Conservation (phyloP, 2,888 invertebrate genomes). For the Emmelina monodactyla region DNA sequence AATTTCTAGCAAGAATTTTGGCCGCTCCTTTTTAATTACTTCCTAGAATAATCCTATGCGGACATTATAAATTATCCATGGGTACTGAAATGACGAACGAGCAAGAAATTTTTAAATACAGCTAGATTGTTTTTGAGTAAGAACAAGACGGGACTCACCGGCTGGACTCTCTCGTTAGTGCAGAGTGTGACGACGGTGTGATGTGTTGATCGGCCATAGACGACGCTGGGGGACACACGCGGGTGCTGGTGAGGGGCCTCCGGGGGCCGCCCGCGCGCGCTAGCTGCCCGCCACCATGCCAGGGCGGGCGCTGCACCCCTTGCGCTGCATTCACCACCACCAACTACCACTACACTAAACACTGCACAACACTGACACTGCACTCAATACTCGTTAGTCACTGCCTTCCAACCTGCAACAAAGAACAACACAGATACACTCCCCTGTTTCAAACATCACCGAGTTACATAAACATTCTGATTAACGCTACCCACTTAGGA, state of each 20-base stretch:
- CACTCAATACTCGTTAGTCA: conserved; percentile 26
- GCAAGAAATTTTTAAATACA: too few relatives aligned
- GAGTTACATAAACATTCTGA: conserved; percentile 62
- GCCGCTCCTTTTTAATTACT: too few relatives aligned
- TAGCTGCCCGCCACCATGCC: conserved; percentile 67
- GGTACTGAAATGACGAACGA: too few relatives aligned
- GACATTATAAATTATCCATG: too few relatives aligned
- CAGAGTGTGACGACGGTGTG: conserved; percentile 76
- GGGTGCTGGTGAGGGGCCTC: conserved; percentile 63
- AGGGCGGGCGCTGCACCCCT: conserved; percentile 49
- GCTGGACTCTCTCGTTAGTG: conserved; percentile 74
- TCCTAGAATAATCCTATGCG: too few relatives aligned
- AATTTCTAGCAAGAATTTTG: too few relatives aligned
- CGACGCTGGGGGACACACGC: conserved; percentile 78
- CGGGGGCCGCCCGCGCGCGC: conserved; percentile 66
- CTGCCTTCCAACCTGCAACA: conserved; percentile 49
- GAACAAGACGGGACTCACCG: too few relatives aligned
- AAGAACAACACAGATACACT: conserved; percentile 42
- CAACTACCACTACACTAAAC: conserved; percentile 28
- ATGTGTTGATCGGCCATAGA: conserved; percentile 92
- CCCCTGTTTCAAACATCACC: conserved; percentile 47
- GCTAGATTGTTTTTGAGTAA: too few relatives aligned
- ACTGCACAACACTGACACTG: conserved; percentile 19
- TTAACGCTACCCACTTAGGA: conserved; percentile 32
- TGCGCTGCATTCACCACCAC: conserved; percentile 40